Evolutionary conservation across 1,140 invertebrate genomes (phyloP).

Genomic region (Orussus abietinus): DNA sequence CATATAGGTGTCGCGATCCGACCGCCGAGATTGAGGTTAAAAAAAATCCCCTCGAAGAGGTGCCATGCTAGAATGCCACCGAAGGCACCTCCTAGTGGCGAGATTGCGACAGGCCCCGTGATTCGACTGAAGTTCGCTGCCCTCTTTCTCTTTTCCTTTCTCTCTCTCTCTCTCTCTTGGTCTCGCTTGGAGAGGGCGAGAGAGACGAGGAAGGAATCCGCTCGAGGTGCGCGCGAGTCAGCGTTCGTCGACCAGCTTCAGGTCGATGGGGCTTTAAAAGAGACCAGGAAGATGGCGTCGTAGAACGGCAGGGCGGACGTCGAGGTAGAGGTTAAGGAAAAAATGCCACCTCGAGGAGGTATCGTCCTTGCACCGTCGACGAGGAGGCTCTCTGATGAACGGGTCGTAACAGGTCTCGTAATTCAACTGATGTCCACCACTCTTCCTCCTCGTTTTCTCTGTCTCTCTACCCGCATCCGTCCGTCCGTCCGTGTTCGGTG

Average conservation of each 20-base stretch:
- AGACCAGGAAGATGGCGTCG: conserved; percentile 7
- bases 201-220: background rate
- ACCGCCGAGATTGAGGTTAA: conserved; percentile 3
- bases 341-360: no score
- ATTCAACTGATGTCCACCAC: no score
- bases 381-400: no score
- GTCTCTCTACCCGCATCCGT: no score
- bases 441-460: no score
- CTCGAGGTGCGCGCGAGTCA: background rate
- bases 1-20: background rate
- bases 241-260: no score
- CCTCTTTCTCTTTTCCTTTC: conserved; percentile 18
- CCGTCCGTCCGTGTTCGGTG: no score
- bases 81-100: conserved; percentile 9
- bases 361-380: no score
- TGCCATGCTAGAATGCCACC: conserved; percentile 5
- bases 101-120: background rate
- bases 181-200: background rate
- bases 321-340: no score
- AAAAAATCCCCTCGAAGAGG: background rate
- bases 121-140: conserved; percentile 7
- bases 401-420: no score
- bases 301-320: no score
- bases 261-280: conserved; percentile 1
- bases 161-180: conserved; percentile 16